Percentiles rank a stretch among this genome's conserved stretches.
phyloP scores from a whole-genome alignment of 2,888 invertebrate genomes.

The Ochropacha duplaris region DNA sequence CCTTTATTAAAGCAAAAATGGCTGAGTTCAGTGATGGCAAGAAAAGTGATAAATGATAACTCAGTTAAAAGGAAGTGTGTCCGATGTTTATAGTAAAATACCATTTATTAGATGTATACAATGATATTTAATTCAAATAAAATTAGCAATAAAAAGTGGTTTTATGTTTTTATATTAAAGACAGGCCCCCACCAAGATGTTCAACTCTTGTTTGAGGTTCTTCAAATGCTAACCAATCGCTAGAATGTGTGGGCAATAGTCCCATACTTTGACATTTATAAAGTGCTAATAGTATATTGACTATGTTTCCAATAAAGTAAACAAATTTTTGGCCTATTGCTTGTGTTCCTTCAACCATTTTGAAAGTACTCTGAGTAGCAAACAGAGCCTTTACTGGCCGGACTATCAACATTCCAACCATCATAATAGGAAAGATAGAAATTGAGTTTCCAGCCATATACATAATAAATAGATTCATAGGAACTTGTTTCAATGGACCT shows the following conservation, averaged over 20 bases:
- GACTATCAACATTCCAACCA: conserved; percentile 99
- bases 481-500: conserved; percentile 97
- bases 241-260: conserved; percentile 96
- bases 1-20: conserved; percentile 86
- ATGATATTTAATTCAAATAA: conserved; percentile 48
- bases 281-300: conserved; percentile 94
- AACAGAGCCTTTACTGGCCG: conserved; percentile 98
- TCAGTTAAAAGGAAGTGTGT: conserved; percentile 34
- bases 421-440: conserved; percentile 99
- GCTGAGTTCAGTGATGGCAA: conserved; percentile 61
- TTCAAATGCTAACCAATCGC: conserved; percentile 99
- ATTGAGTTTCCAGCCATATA: conserved; percentile 99
- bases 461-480: conserved; percentile 99
- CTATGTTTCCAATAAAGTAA: conserved; percentile 95
- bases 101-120: conserved; percentile 58
- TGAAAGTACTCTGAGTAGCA: conserved; percentile 94
- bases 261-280: conserved; percentile 99
- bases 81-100: conserved; percentile 63
- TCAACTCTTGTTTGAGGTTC: conserved; percentile 94
- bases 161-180: conserved; percentile 71
- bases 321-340: conserved; percentile 95
- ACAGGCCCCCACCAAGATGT: conserved; percentile 92
- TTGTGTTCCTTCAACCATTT: conserved; percentile 96
- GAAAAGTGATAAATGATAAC: conserved; percentile 54
- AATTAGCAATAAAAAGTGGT: conserved; percentile 41